Evolutionary conservation across 2,797 vertebrate species (phyloP).

Genomic region (Toxotes lorentzi): DNA sequence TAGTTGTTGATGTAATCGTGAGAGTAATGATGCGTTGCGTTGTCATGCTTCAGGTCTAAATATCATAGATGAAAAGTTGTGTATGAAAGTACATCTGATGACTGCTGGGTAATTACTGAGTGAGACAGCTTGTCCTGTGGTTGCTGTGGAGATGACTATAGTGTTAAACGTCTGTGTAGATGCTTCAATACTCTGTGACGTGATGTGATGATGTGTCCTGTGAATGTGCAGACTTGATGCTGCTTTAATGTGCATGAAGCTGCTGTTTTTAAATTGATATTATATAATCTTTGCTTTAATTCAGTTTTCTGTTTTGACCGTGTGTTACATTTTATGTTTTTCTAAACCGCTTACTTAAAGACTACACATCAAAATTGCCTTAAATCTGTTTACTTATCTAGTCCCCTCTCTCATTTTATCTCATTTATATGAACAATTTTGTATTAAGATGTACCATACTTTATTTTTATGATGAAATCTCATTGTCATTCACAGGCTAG

Average conservation of each 20-base stretch:
- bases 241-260: background rate
- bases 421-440: background rate
- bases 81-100: background rate
- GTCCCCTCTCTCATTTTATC: background rate
- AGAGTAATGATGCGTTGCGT: background rate
- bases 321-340: background rate
- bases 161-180: background rate
- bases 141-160: background rate
- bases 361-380: background rate
- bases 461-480: conserved; percentile 25
- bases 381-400: background rate
- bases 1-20: background rate
- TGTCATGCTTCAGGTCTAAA: background rate
- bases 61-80: background rate
- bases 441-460: background rate
- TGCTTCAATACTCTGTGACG: background rate
- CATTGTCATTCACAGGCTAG: conserved; percentile 88
- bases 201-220: background rate
- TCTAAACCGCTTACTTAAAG: background rate
- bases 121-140: background rate
- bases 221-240: background rate
- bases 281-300: background rate
- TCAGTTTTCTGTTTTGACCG: background rate
- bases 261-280: background rate
- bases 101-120: background rate